Conservation (phyloP, 2,888 invertebrate species). For the Caenorhabditis wallacei region DNA sequence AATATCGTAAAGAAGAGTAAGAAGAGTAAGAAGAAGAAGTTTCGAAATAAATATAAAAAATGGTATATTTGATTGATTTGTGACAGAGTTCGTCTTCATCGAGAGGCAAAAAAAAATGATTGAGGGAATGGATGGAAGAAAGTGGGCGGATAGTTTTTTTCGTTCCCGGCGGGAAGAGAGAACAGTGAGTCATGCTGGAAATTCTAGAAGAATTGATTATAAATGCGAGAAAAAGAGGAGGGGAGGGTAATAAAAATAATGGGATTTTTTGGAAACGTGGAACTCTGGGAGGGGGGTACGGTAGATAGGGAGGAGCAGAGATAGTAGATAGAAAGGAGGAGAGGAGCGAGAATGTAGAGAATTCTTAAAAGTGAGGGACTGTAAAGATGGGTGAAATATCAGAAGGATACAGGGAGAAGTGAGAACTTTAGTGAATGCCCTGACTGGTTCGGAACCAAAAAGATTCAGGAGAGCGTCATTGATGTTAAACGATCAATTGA, state of each 20-base stretch:
- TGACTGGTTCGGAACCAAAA: no score
- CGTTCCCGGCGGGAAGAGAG: background rate
- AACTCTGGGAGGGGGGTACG: background rate
- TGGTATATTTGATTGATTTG: conserved; percentile 35
- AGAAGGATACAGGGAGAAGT: no score
- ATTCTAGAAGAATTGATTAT: conserved; percentile 1
- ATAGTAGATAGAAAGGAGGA: background rate
- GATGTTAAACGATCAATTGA: no score
- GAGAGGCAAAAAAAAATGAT: background rate
- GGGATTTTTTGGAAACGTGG: background rate
- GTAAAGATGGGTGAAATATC: no score
- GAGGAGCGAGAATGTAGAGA: background rate
- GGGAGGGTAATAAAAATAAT: conserved; percentile 11
- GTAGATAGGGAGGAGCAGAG: background rate
- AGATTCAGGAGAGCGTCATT: no score
- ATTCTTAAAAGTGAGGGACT: no score
- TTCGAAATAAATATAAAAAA: conserved; percentile 17
- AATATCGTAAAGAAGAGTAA: conserved; percentile 52
- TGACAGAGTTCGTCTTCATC: conserved; percentile 10
- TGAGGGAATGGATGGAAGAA: background rate
- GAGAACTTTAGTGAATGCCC: no score
- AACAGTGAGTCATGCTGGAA: conserved; percentile 15
- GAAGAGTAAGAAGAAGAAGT: conserved; percentile 4
- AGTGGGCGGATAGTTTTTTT: conserved; percentile 14
- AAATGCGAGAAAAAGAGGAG: background rate